A percentile compares a stretch with the other conserved stretches of the same genome.
Conservation (phyloP, 2,113 vertebrate genomes). For the Pantherophis guttatus region DNA sequence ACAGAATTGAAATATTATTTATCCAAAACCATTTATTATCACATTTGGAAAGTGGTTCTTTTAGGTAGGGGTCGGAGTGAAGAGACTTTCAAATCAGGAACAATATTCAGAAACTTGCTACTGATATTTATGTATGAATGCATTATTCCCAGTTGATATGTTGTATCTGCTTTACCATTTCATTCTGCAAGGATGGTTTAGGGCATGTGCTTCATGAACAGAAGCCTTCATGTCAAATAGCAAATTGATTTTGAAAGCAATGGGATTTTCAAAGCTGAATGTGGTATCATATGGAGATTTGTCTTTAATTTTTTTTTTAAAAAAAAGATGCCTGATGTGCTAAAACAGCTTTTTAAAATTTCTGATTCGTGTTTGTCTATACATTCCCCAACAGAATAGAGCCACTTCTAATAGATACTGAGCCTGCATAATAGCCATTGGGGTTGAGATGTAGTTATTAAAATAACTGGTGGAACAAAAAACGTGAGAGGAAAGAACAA, state of each 20-base stretch:
- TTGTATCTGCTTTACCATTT: neutral
- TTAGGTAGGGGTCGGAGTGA: neutral
- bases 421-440: neutral
- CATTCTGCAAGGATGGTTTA: neutral
- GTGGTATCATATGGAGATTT: neutral
- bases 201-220: neutral
- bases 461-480: neutral
- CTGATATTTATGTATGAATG: neutral
- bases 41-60: neutral
- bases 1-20: neutral
- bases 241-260: neutral
- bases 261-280: neutral
- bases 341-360: neutral
- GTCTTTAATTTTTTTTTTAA: neutral
- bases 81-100: neutral
- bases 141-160: neutral
- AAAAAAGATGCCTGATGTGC: neutral
- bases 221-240: neutral
- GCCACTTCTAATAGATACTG: neutral
- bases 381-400: neutral
- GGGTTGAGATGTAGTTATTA: neutral
- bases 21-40: neutral
- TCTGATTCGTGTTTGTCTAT: neutral
- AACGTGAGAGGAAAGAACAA: neutral
- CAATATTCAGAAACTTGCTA: neutral